Conservation (phyloP, 30 jellyfish, hydroid and myxozoan genomes). For the Aurelia coerulea region DNA sequence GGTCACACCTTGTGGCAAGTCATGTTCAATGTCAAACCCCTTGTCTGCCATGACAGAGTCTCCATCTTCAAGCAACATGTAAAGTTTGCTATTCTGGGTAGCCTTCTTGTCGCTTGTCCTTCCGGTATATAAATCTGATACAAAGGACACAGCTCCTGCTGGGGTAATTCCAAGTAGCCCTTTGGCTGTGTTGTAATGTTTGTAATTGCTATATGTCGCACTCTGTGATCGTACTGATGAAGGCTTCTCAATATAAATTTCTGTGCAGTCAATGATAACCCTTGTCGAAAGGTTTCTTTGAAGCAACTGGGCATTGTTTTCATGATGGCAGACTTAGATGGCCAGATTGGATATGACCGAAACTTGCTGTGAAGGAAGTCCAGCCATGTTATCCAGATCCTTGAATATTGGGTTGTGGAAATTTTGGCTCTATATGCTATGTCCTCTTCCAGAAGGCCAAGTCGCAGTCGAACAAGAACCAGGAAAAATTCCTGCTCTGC, state of each 20-base stretch:
- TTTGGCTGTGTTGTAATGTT: too few relatives aligned
- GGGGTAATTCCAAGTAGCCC: too few relatives aligned
- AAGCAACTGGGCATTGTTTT: background rate
- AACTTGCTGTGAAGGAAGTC: background rate
- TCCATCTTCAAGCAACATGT: background rate
- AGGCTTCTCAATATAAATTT: too few relatives aligned
- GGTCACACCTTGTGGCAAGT: background rate
- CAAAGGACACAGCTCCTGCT: too few relatives aligned
- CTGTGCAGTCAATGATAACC: background rate
- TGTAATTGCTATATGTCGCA: too few relatives aligned
- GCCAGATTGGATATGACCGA: background rate
- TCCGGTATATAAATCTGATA: too few relatives aligned
- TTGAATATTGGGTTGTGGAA: background rate
- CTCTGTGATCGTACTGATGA: too few relatives aligned
- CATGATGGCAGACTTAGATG: background rate
- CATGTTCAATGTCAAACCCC: background rate
- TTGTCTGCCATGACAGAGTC: slow-evolving; percentile 1
- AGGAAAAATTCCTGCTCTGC: background rate
- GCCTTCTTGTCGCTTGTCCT: background rate
- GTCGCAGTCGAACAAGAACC: background rate
- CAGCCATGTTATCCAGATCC: slow-evolving; percentile 8
- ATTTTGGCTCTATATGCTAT: background rate
- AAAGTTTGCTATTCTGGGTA: background rate
- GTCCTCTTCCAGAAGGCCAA: too few relatives aligned
- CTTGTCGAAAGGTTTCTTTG: background rate